These are phyloP conservation scores for Pheosia gnoma DNA, from an alignment of 2,888 invertebrate species.

Conservation along the genomic window DNA sequence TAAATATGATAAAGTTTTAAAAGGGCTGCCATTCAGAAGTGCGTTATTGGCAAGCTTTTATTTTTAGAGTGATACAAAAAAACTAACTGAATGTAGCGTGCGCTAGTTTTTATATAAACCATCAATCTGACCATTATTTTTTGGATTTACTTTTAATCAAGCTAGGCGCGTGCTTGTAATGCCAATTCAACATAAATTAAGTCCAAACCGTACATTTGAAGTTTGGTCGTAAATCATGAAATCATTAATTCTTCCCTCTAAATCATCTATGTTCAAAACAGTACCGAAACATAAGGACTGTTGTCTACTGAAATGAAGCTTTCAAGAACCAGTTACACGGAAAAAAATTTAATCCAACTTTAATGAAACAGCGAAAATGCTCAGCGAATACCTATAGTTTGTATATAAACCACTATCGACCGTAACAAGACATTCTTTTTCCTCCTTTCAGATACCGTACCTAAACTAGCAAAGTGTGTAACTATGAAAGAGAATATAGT, in stretches of 20 bases:
- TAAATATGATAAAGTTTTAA: neutral
- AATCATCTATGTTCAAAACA: conserved; percentile 31
- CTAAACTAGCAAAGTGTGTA: conserved; percentile 41
- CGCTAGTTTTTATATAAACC: too few species aligned
- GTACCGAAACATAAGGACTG: conserved; percentile 38
- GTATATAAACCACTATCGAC: conserved; percentile 15
- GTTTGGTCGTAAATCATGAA: conserved; percentile 12
- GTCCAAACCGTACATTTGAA: conserved; percentile 13
- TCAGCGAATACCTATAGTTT: conserved; percentile 36
- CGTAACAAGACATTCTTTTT: conserved; percentile 55
- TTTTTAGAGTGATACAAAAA: too few species aligned
- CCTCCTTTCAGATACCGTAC: conserved; percentile 71
- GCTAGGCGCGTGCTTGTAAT: too few species aligned
- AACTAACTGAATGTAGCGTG: too few species aligned
- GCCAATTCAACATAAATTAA: neutral
- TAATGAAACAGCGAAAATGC: conserved; percentile 36
- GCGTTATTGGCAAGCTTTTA: neutral
- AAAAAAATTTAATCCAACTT: conserved; percentile 22
- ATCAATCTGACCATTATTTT: too few species aligned
- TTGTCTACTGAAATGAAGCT: conserved; percentile 13
- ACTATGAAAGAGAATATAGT: conserved; percentile 36
- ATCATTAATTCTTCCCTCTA: conserved; percentile 15
- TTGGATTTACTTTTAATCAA: too few species aligned
- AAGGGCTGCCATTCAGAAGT: neutral
- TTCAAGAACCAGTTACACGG: conserved; percentile 21